phyloP scores from a whole-genome alignment of 2,797 vertebrate genomes.

The Chaenodraco wilsoni region DNA sequence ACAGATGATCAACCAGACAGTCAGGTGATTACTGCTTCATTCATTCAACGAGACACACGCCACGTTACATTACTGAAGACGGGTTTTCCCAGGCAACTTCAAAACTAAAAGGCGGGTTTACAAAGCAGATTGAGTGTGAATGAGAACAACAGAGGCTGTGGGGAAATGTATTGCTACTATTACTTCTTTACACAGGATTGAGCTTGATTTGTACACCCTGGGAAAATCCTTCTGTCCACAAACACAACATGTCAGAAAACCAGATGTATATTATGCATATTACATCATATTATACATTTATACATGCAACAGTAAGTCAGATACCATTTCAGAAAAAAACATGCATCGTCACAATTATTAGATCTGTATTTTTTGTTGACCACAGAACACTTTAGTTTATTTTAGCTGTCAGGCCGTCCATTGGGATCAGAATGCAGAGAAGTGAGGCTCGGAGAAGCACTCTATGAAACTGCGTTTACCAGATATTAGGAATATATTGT shows the following conservation, averaged over 20 bases:
- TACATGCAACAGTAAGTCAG: slow-evolving; percentile 11
- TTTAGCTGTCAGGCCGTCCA: no score
- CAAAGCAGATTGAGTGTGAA: not conserved
- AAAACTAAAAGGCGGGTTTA: slow-evolving; percentile 1
- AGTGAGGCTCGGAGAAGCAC: no score
- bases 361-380: slow-evolving; percentile 32
- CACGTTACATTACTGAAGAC: slow-evolving; percentile 3
- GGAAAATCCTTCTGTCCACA: slow-evolving; percentile 42
- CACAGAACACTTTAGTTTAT: slow-evolving; percentile 2
- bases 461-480: no score
- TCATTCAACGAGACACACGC: slow-evolving; percentile 11
- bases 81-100: slow-evolving; percentile 44
- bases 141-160: slow-evolving; percentile 5
- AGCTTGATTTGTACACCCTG: slow-evolving; percentile 11
- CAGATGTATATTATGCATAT: not conserved
- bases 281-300: not conserved
- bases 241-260: slow-evolving; percentile 13
- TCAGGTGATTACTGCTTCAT: not conserved
- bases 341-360: slow-evolving; percentile 15
- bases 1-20: slow-evolving; percentile 16
- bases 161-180: not conserved
- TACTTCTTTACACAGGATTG: not conserved
- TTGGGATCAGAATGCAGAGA: no score
- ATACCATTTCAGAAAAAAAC: slow-evolving; percentile 7
- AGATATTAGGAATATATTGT: no score